Conservation (phyloP, 2,113 vertebrate genomes). For the Dasyprocta punctata region DNA sequence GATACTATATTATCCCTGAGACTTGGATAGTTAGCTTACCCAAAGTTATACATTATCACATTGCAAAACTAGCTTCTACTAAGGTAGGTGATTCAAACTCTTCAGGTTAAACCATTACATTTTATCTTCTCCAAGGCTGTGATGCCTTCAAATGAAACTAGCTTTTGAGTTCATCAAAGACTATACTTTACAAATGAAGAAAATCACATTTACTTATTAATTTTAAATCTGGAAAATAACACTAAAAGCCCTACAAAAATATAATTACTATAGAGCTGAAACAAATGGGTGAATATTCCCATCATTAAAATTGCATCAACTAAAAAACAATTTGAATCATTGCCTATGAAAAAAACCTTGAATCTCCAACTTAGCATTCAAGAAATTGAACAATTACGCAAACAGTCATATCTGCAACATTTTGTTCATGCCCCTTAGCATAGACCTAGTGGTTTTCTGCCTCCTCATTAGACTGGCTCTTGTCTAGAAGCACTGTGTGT, state of each 20-base stretch:
- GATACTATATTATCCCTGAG: background rate
- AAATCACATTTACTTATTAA: background rate
- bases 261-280: background rate
- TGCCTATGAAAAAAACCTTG: background rate
- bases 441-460: background rate
- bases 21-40: background rate
- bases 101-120: background rate
- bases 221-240: background rate
- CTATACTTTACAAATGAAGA: background rate
- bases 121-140: background rate
- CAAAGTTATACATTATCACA: background rate
- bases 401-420: background rate
- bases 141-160: background rate
- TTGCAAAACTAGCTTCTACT: background rate
- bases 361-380: background rate
- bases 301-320: background rate
- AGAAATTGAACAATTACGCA: background rate
- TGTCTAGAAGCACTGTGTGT: background rate
- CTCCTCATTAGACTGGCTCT: background rate
- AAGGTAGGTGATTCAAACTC: background rate
- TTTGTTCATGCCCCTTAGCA: background rate
- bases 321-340: background rate
- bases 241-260: background rate
- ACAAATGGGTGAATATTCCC: background rate
- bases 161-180: slow-evolving; percentile 16